Percentiles rank a stretch among this genome's conserved stretches.
Conservation (phyloP, 2,113 vertebrate species). For the Catharus bicknelli region DNA sequence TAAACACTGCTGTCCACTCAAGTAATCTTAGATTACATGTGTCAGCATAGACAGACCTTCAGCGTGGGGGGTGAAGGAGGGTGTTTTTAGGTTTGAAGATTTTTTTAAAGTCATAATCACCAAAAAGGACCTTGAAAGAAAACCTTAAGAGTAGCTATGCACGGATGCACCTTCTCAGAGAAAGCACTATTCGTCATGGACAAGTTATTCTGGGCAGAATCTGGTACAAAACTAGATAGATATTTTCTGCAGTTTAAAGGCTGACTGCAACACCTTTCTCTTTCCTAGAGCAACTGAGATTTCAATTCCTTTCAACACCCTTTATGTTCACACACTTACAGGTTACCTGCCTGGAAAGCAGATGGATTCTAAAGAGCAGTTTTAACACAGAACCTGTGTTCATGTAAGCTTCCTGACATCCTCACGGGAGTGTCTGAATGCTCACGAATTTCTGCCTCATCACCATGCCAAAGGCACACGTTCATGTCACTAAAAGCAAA, state of each 20-base stretch:
- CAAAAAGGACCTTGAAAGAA: not conserved
- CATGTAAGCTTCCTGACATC: not conserved
- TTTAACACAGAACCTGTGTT: not conserved
- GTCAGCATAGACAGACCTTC: not conserved
- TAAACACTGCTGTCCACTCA: not conserved
- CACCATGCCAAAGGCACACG: not conserved
- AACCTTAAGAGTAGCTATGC: not conserved
- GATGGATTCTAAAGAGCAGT: not conserved
- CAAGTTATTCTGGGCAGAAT: not conserved
- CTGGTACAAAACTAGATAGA: not conserved
- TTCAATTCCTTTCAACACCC: not conserved
- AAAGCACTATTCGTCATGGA: not conserved
- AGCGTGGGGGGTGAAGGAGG: rapidly evolving
- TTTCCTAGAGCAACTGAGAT: not conserved
- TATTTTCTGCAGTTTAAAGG: not conserved
- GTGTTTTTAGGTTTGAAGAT: not conserved
- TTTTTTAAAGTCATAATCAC: not conserved
- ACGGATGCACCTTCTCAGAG: not conserved
- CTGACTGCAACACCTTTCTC: not conserved
- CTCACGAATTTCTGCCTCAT: not conserved
- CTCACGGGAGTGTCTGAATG: not conserved
- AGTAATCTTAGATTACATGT: not conserved
- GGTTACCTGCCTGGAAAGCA: not conserved
- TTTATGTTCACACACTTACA: not conserved
- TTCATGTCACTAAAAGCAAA: not conserved